Evolutionary conservation across 2,113 vertebrate species (phyloP).

Genomic region (Apteryx owenii): DNA sequence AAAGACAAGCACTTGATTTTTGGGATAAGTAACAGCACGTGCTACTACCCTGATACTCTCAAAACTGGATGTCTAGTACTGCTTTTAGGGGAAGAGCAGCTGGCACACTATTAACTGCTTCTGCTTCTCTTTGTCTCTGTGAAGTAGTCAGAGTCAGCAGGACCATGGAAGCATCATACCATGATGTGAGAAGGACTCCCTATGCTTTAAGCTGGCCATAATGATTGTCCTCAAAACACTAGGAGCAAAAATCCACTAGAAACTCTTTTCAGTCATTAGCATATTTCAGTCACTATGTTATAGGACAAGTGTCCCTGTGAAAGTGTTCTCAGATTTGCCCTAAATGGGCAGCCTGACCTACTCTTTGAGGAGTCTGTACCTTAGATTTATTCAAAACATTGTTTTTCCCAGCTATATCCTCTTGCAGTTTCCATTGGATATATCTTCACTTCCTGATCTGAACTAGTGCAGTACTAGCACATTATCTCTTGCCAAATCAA

Average conservation of each 20-base stretch:
- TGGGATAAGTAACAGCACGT: neutral
- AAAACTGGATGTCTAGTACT: neutral
- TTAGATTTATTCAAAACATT: neutral
- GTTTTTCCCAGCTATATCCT: neutral
- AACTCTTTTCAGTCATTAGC: neutral
- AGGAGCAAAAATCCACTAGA: neutral
- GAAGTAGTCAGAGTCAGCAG: neutral
- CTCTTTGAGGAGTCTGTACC: neutral
- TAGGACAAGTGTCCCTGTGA: neutral
- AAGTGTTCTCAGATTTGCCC: neutral
- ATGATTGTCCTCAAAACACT: neutral
- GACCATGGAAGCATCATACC: neutral
- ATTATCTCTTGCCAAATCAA: neutral
- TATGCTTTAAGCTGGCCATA: neutral
- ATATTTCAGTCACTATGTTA: neutral
- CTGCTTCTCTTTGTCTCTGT: neutral
- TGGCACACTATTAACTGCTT: neutral
- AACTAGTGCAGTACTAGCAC: neutral
- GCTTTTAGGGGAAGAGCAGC: neutral
- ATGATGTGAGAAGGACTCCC: neutral
- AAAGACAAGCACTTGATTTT: neutral
- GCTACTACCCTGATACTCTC: neutral
- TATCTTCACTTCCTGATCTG: neutral
- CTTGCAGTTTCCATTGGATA: neutral
- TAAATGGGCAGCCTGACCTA: neutral